Percentiles rank a stretch among this genome's conserved stretches.
phyloP scores from a whole-genome alignment of 1,140 invertebrate genomes.

The Coptotermes formosanus region DNA sequence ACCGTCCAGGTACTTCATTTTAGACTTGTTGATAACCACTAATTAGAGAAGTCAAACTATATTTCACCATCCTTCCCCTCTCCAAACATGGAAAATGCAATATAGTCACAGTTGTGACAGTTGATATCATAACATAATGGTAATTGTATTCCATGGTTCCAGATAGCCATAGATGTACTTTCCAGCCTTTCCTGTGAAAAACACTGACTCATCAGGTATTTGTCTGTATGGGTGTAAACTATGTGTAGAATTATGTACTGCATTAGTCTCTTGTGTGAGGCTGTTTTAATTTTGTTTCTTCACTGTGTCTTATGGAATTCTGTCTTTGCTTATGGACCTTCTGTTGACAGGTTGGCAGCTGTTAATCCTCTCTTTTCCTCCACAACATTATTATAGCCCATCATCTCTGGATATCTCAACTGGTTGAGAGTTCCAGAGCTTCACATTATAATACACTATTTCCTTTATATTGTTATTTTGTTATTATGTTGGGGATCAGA shows the following conservation, averaged over 20 bases:
- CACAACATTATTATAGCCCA: background rate
- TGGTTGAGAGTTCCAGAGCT: slow-evolving; percentile 34
- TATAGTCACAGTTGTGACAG: background rate
- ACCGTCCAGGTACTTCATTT: too few species aligned
- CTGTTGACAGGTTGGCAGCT: background rate
- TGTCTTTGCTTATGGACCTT: background rate
- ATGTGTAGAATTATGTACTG: too few species aligned
- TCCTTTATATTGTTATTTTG: background rate
- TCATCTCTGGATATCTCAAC: slow-evolving; percentile 33
- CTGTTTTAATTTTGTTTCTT: too few species aligned
- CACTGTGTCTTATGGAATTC: background rate
- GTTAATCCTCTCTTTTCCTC: slow-evolving; percentile 13
- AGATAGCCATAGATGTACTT: too few species aligned
- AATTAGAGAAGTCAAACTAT: too few species aligned
- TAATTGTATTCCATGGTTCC: background rate
- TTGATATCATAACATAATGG: background rate
- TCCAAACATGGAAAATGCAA: too few species aligned
- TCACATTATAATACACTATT: background rate
- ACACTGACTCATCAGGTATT: too few species aligned
- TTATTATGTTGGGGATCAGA: background rate
- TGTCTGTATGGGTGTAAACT: too few species aligned
- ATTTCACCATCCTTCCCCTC: too few species aligned
- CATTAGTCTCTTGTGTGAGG: too few species aligned
- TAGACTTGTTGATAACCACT: too few species aligned
- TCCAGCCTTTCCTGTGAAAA: too few species aligned